Base-by-base conservation (phyloP, 2,113 vertebrate species). In the Trinectes maculatus region DNA sequence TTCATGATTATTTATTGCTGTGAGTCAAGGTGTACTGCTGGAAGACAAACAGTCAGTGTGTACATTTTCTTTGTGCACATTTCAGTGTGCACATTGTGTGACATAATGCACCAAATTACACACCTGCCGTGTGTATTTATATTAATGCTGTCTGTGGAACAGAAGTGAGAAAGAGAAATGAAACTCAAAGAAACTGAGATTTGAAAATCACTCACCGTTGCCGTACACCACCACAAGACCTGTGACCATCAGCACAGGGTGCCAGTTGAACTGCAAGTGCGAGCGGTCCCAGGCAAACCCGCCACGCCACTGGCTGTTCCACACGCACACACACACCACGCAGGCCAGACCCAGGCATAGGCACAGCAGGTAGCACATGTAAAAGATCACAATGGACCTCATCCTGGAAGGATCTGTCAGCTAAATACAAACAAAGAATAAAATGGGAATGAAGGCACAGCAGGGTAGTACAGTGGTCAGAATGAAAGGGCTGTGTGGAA, bases 211-310 rank as follows among this genome's bases (percentile, higher is more conserved):
- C 95, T 92, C 86, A 99, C 96, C 96, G 13, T 91, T 90, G 0
- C 96, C 94, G 0, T 97, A 97, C 4, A 96, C 63, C 58, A 97
- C 94, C 85, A 98, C 89, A 89, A 96, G 48, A 1, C 95, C 94
- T 0, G 91, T 65, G 13, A 97, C 94, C 96, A 98, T 98, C 71
- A 97, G 90, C 34, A 96, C 92, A 0, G 97, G 96, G 80, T 98
- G 97, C 94, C 95, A 98, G 91, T 98, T 98, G 87, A 98, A 98
- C 19, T 88, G 94, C 21, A 15, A 65, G 1, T 2, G 0, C 0
- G 89, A 79, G 26, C 93, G 91, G 0, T 96, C 93, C 96, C 92
- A 95, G 43, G 94, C 92, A 1, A 98, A 96, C 12, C 96, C 95
- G 0, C 90, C 91, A 0, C 89, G 94, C 94, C 95, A 98, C 4